A percentile compares a stretch with the other conserved stretches of the same genome.
These are phyloP conservation scores for Periphyllus acericola DNA, from an alignment of 2,888 invertebrate genomes.

Conservation along the genomic window DNA sequence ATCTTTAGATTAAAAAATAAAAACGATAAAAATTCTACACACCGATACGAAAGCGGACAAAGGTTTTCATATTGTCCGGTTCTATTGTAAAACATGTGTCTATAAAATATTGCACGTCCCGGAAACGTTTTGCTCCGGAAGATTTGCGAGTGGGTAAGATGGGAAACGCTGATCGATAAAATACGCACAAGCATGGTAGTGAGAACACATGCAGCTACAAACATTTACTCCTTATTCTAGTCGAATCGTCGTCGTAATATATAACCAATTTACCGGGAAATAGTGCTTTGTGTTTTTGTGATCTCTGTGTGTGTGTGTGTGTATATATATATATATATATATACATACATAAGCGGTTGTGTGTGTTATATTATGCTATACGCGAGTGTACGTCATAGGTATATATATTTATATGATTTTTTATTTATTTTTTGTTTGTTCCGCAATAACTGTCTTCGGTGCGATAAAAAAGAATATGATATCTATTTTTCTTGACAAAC, in stretches of 20 bases:
- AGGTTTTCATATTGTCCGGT: conserved; percentile 5
- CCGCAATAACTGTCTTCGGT: conserved; percentile 1
- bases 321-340: no score
- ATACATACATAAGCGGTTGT: not conserved
- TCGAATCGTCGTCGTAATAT: conserved; percentile 10
- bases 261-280: conserved; percentile 9
- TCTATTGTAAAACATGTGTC: conserved; percentile 1
- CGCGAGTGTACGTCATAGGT: not conserved
- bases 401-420: not conserved
- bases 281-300: not conserved
- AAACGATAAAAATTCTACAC: not conserved
- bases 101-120: conserved; percentile 33
- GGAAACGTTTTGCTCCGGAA: conserved; percentile 25
- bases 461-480: not conserved
- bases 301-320: not conserved
- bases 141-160: conserved; percentile 17
- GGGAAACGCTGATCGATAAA: conserved; percentile 20
- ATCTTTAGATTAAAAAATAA: not conserved
- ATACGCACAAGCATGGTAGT: not conserved
- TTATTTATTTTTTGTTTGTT: not conserved
- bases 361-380: not conserved
- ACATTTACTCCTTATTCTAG: not conserved
- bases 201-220: not conserved
- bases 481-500: not conserved
- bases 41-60: not conserved